These are phyloP conservation scores for Brachyptera putata DNA, from an alignment of 2,888 invertebrate species.

Conservation along the genomic window DNA sequence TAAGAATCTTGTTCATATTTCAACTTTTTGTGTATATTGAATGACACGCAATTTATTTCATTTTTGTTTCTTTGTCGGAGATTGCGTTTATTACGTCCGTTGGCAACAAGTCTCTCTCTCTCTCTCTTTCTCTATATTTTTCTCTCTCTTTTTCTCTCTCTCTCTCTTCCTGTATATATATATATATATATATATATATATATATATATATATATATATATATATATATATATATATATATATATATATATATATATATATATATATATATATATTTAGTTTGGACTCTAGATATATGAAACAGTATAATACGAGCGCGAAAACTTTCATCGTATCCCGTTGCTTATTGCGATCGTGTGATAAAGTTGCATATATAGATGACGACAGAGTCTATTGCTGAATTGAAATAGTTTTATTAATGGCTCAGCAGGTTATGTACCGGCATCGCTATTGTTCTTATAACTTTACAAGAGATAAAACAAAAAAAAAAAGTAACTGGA, in stretches of 20 bases:
- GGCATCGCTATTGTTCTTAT: not conserved
- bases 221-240: no score
- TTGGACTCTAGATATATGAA: no score
- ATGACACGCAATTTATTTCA: not conserved
- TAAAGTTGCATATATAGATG: not conserved
- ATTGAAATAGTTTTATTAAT: not conserved
- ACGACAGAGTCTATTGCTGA: not conserved
- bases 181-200: no score
- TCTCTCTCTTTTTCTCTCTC: not conserved
- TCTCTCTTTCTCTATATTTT: not conserved
- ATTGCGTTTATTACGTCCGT: not conserved
- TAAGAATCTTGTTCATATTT: not conserved
- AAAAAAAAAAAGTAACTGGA: not conserved
- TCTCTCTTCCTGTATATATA: not conserved
- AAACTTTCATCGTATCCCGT: not conserved
- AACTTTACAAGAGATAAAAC: not conserved
- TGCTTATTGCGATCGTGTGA: not conserved
- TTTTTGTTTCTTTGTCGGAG: not conserved
- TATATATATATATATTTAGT: no score
- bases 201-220: no score
- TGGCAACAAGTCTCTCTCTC: not conserved
- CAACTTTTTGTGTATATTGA: not conserved
- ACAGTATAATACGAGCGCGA: no score
- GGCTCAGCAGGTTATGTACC: not conserved
- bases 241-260: no score